Base-by-base conservation (phyloP, 2,888 invertebrate genomes). In the Apodemia duryi region DNA sequence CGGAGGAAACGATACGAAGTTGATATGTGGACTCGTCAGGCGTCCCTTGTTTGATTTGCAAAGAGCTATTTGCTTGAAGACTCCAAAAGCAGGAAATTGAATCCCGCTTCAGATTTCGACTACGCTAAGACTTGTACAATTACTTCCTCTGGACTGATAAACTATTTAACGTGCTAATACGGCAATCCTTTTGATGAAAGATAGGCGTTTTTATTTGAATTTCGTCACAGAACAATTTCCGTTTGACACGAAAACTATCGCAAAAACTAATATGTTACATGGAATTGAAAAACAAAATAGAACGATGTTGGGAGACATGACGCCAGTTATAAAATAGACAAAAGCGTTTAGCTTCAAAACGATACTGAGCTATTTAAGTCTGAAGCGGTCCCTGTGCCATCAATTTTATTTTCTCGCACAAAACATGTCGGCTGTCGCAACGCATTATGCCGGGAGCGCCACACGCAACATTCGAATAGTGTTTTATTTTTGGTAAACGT, bases 361-460 rank as follows among this genome's bases (percentile, higher is more conserved):
- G 83, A 85, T 82, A 81, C 81, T 79, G 84, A 75, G 86, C 86
- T 91, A 91, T 91, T 91, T 91, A 86, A 84, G 88, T 88, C 84
- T 80, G 82, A 80, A 85, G 82, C 83, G 78, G 79, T 49, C 49
- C n/a, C 49, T 80, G 84, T 82, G 85, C 86, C 91, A 89, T 90
- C 86, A 86, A 88, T 91, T 90, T 91, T 91, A 89, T 91, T 91
- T 91, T 91, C 90, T 90, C 88, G 88, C 87, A 86, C 89, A 90
- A 88, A 90, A 89, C 90, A 89, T 86, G 91, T 90, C 84, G 86
- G 85, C 86, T 90, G 91, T 90, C 91, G 87, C 88, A 88, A 81
- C 86, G 84, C 88, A 87, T 91, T 89, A 90, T 86, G 80, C 79
- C 76, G 79, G 75, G 84, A 78, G 85, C 84, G 85, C 87, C 88